Evolutionary conservation across 2,113 vertebrate genomes (phyloP).

Genomic region (Prolemur simus): DNA sequence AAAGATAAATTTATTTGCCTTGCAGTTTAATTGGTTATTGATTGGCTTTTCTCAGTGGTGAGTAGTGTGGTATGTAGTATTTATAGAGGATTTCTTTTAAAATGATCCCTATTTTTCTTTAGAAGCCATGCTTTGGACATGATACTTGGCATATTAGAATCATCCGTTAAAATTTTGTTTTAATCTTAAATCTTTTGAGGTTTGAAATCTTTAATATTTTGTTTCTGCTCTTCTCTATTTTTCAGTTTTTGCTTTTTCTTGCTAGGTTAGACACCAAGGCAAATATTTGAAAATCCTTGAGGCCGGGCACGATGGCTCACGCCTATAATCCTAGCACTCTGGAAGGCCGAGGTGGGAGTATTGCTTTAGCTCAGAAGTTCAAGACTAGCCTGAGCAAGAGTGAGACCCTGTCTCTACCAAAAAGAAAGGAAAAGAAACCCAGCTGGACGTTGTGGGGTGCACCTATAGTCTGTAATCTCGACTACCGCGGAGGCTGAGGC

Average conservation of each 20-base stretch:
- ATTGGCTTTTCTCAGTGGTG: background rate
- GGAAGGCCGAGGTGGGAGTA: too few species aligned
- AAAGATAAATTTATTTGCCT: slow-evolving; percentile 20
- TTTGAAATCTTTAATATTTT: slow-evolving; percentile 15
- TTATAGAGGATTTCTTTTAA: slow-evolving; percentile 20
- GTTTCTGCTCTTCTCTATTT: background rate
- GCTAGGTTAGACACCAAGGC: background rate
- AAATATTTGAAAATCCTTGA: background rate
- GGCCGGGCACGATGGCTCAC: too few species aligned
- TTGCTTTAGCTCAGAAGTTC: too few species aligned
- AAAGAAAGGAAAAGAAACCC: too few species aligned
- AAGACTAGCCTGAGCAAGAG: too few species aligned
- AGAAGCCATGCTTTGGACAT: background rate
- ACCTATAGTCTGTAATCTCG: too few species aligned
- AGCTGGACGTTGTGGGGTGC: too few species aligned
- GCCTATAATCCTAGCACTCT: too few species aligned
- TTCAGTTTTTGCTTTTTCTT: slow-evolving; percentile 1
- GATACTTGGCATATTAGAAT: background rate
- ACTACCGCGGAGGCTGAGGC: too few species aligned
- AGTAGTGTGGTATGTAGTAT: background rate
- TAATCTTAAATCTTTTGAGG: slow-evolving; percentile 1
- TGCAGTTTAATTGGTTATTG: slow-evolving; percentile 39
- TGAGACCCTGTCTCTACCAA: too few species aligned
- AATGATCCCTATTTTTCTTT: background rate
- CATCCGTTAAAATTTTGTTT: background rate